Conservation (phyloP, 1,140 invertebrate genomes). For the Teleopsis dalmanni region DNA sequence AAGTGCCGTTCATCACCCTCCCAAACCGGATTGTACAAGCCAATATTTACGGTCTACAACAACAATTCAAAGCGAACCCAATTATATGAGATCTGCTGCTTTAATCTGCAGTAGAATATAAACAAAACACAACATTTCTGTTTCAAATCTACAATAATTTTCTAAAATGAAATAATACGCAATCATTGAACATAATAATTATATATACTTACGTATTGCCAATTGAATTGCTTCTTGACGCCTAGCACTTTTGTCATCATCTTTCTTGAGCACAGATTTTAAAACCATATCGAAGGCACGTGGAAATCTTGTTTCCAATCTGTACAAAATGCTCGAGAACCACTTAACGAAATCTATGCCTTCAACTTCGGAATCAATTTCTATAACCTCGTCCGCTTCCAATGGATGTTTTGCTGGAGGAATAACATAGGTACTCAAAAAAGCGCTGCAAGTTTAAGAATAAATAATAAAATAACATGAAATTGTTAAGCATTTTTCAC, state of each 20-base stretch:
- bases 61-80: too few species aligned
- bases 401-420: too few species aligned
- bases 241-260: conserved; percentile 12
- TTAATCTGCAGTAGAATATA: too few species aligned
- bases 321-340: conserved; percentile 48
- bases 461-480: neutral
- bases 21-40: too few species aligned
- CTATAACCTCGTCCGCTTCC: conserved; percentile 39
- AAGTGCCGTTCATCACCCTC: too few species aligned
- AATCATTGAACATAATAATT: too few species aligned
- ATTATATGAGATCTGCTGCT: too few species aligned
- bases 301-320: conserved; percentile 58
- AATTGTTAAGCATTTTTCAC: neutral
- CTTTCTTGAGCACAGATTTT: conserved; percentile 40
- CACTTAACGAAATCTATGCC: conserved; percentile 38
- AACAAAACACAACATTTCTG: too few species aligned
- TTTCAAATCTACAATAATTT: too few species aligned
- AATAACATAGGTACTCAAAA: conserved; percentile 42
- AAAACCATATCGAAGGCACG: conserved; percentile 56
- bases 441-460: conserved; percentile 42
- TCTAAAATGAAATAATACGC: too few species aligned
- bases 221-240: conserved; percentile 28
- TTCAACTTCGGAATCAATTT: conserved; percentile 38
- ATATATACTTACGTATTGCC: conserved; percentile 28
- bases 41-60: too few species aligned